These are phyloP conservation scores for Lutjanus argentimaculatus DNA, from an alignment of 2,797 vertebrate genomes.

Conservation along the genomic window DNA sequence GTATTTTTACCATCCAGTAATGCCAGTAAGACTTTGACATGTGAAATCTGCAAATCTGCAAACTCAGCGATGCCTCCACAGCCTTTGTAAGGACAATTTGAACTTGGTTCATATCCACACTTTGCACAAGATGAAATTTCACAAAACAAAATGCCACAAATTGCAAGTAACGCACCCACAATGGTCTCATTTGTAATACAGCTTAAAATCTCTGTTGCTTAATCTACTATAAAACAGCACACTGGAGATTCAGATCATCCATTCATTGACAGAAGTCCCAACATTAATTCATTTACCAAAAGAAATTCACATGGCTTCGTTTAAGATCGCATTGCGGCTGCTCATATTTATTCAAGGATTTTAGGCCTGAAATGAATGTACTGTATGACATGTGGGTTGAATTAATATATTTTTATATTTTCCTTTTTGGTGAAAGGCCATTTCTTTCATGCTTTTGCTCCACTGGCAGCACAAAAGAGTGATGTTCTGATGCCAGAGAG, in stretches of 20 bases:
- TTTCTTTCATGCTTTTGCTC: slow-evolving; percentile 47
- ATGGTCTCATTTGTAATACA: too few species aligned
- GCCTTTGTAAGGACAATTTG: background rate
- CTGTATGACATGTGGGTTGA: slow-evolving; percentile 37
- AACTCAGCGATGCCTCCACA: background rate
- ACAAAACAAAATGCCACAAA: slow-evolving; percentile 14
- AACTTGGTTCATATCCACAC: background rate
- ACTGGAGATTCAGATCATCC: background rate
- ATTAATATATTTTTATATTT: slow-evolving; percentile 56
- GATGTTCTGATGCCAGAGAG: slow-evolving; percentile 33
- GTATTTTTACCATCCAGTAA: slow-evolving; percentile 2
- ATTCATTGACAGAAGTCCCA: background rate
- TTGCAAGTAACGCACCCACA: background rate
- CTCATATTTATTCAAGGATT: slow-evolving; percentile 36
- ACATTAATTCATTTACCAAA: slow-evolving; percentile 16
- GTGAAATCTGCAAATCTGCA: slow-evolving; percentile 31
- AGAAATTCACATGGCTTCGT: slow-evolving; percentile 2
- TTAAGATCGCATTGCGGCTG: background rate
- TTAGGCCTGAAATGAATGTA: slow-evolving; percentile 28
- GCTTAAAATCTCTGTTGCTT: background rate
- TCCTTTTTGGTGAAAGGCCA: slow-evolving; percentile 35
- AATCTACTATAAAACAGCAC: background rate
- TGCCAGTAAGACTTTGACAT: slow-evolving; percentile 20
- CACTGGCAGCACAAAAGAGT: slow-evolving; percentile 31
- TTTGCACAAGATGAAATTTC: slow-evolving; percentile 5